These are phyloP conservation scores for Rallus crepitans DNA, from an alignment of 2,797 vertebrate genomes.

Conservation along the genomic window DNA sequence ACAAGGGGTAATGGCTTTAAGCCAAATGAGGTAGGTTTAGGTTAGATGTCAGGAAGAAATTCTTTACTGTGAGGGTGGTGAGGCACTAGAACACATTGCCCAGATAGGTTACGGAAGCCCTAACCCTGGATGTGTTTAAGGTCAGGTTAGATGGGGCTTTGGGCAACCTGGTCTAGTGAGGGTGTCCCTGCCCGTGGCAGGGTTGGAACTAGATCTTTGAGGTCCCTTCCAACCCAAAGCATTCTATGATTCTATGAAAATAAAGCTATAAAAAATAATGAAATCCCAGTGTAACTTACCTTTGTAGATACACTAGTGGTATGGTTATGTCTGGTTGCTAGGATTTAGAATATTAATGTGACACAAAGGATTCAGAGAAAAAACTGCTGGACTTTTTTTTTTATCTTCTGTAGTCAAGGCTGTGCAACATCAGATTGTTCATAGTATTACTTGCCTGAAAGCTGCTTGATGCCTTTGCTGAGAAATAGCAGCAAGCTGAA, in stretches of 20 bases:
- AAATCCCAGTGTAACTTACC: background rate
- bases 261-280: background rate
- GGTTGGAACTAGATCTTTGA: too few species aligned
- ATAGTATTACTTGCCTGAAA: slow-evolving; percentile 77
- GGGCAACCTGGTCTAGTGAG: too few species aligned
- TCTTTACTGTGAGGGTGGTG: too few species aligned
- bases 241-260: background rate
- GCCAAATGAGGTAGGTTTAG: too few species aligned
- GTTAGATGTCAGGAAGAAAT: too few species aligned
- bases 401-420: background rate
- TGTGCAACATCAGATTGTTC: background rate
- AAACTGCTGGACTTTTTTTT: background rate
- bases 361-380: background rate
- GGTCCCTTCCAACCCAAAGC: too few species aligned
- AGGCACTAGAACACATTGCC: too few species aligned
- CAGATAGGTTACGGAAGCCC: too few species aligned
- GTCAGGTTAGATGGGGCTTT: too few species aligned
- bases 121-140: too few species aligned
- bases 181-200: too few species aligned
- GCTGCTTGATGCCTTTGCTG: slow-evolving; percentile 85
- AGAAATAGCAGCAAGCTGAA: slow-evolving; percentile 85
- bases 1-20: too few species aligned
- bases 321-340: background rate
- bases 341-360: background rate
- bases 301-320: background rate